Evolutionary conservation across 2,888 invertebrate genomes (phyloP), one percentile per base, ranked within the genome.

Genomic region (Ornithoptera priamus): DNA sequence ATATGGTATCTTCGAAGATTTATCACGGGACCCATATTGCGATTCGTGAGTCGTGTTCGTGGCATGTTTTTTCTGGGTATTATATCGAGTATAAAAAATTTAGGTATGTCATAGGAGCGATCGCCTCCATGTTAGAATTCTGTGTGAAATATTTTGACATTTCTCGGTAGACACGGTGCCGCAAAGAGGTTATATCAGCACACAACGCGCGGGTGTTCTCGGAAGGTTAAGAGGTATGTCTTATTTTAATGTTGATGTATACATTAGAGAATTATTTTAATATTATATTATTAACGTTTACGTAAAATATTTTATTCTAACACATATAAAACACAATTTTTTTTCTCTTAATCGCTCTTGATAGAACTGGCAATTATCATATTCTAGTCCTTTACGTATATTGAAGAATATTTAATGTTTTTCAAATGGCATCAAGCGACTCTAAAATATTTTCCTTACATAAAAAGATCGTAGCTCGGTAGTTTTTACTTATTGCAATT

Each of bases 1-100:
- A 90, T 85, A 80, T 86, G 86, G 88, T 83, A 89, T 90, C 88
- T 83, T 83, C 83, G 84, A 89, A 91, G 90, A 92, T 92, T 92
- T 92, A 92, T 90, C 88, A 81, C 85, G 80, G 83, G 80, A 77
- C 76, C 83, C 82, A 83, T 86, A 88, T 88, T 88, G 88, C 87
- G 82, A 87, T 85, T 87, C 86, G 85, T 88, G 85, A 82, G 81
- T 83, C 74, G 74, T 75, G 80, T 82, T 79, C 72, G 80, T 79
- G 84, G 83, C 85, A 80, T 80, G 86, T 85, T 88, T 86, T 86
- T 86, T 83, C 83, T 72, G 73, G 77, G 73, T 78, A 80, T 77
- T 76, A 72, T 82, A 80, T 75, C 71, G 72, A 77, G 74, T 76
- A 83, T 82, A 87, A 88, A 85, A 90, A 89, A 86, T 84, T 83